Percentiles rank a stretch among this genome's conserved stretches.
Conservation (phyloP, 2,113 vertebrate species). For the Mormyrus lacerda region DNA sequence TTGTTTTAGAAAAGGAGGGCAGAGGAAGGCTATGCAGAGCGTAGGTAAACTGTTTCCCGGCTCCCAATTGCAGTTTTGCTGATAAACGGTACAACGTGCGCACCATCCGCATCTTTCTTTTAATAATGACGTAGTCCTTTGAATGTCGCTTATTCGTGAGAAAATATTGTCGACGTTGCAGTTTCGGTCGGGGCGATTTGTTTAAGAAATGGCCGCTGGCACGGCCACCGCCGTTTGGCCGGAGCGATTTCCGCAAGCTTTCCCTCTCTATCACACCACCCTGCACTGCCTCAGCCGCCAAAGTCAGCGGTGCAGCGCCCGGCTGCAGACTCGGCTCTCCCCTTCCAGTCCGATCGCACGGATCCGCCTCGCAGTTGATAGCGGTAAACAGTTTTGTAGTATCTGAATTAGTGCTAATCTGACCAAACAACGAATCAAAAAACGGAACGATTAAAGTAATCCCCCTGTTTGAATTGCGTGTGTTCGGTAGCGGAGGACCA, state of each 20-base stretch:
- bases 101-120: background rate
- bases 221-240: background rate
- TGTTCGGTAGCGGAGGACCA: constrained; percentile 17
- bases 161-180: background rate
- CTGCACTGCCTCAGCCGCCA: background rate
- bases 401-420: constrained; percentile 29
- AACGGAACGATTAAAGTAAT: constrained; percentile 40
- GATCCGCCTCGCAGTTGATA: background rate
- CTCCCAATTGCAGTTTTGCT: background rate
- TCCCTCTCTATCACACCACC: background rate
- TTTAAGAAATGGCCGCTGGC: background rate
- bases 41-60: background rate
- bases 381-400: background rate
- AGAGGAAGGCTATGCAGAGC: background rate
- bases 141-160: background rate
- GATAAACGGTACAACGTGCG: background rate
- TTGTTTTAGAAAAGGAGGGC: background rate
- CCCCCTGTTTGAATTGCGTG: constrained; percentile 20
- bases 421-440: constrained; percentile 32
- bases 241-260: background rate
- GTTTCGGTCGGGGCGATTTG: background rate
- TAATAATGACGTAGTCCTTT: background rate
- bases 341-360: background rate
- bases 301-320: background rate
- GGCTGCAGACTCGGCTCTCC: background rate